Evolutionary conservation across 2,113 vertebrate genomes (phyloP), one percentile per base, ranked within the genome.

Genomic region (Rhineura floridana): DNA sequence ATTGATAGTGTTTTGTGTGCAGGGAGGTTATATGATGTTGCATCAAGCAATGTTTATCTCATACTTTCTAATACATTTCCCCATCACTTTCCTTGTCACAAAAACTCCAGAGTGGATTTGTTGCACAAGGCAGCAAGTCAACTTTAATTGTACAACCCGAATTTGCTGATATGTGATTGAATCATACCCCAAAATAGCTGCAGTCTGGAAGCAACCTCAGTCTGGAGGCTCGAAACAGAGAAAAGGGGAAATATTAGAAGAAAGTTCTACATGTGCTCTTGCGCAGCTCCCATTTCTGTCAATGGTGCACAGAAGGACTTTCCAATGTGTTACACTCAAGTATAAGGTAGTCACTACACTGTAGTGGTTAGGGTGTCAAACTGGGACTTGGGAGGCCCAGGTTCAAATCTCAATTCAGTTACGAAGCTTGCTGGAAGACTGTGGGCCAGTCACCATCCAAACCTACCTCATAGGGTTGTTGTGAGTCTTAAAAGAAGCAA

Each of bases 161-260:
- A 59, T 59, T 21, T 59, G 55, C 55, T 59, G 21, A 19, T 59
- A 59, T 59, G 55, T 59, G 55, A 13, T 59, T 13, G 55, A 59
- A 59, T 5, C 17, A 19, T 19, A 59, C 55, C 55, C 55, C 21
- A 59, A 59, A 59, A 59, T 59, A 59, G 55, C 55, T 19, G 21
- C 55, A 21, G 55, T 19, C 55, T 59, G 5, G 55, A 59, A 59
- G 21, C 21, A 59, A 59, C 55, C 55, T 59, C 55, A 2, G 96
- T 94, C 96, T 95, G 91, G 88, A 94, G 94, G 94, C 94, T 92
- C 89, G 95, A 95, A 94, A 94, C 93, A 95, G 91, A 94, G 95
- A 95, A 94, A 73, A 50, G 17, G 23, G 2, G 7, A 50, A 36
- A n/a, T 5, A 13, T 48, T 52, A 6, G 7, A 23, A 50, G 10